Evolutionary conservation across 2,797 vertebrate species (phyloP), one percentile per base, ranked within the genome.

Genomic region (Diceros bicornis): DNA sequence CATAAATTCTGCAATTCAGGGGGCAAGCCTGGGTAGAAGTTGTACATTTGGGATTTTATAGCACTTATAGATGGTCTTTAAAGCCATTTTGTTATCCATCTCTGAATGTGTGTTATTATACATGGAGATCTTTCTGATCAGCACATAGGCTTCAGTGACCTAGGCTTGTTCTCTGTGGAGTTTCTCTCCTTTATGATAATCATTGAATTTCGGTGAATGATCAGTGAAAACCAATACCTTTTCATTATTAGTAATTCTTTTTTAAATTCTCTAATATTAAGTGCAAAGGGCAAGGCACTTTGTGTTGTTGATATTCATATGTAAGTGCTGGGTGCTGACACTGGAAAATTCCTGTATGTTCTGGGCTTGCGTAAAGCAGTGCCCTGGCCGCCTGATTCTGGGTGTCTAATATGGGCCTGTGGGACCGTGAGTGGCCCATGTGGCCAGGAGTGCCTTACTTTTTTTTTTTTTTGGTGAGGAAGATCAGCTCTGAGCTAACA

Each of bases 241-340:
- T 68, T 90, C 47, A 25, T 17, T 59, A 32, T 61, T 62, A n/a
- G 81, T 37, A 27, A 7, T 37, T 90, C 25, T n/a, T 77, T 75
- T 37, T 12, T 21, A 75, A 62, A 62, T 68, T 74, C 77, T 11
- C 41, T 59, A 8, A 5, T 9, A 50, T 61, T 50, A 77, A 34
- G 52, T 9, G 2, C 78, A 41, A 61, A 71, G n/a, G 64, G 64
- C 72, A 25, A 52, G 44, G 14, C 25, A 14, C 21, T 52, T 50
- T 21, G 16, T 37, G 29, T 41, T 94, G 10, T 50, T 50, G 7
- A 50, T 32, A 10, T 20, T 61, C 34, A 47, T 27, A 2, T 47
- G 2, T 27, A 41, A 55, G 29, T 52, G 37, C n/a, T 27, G 6
- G 0, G 2, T 21, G 12, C 50, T 20, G 78, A 50, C 18, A 0